Percentiles rank a stretch among this genome's conserved stretches.
phyloP scores from a whole-genome alignment of 1,140 invertebrate genomes.

The Caenorhabditis inopinata region DNA sequence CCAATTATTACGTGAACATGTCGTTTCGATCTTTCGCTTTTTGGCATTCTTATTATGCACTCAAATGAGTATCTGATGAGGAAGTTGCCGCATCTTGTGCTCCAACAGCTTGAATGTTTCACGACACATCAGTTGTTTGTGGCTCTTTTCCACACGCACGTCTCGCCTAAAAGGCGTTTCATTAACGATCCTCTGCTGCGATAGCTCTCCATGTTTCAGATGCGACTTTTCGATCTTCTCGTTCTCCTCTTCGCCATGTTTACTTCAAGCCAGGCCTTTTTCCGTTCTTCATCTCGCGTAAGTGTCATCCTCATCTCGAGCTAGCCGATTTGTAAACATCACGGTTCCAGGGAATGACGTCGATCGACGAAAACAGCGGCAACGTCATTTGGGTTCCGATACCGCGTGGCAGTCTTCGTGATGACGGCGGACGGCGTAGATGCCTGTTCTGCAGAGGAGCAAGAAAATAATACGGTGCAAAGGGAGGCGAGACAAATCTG shows the following conservation, averaged over 20 bases:
- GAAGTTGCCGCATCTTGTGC: neutral
- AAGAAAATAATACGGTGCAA: constrained; percentile 1
- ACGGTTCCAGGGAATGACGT: constrained; percentile 4
- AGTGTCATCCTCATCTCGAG: neutral
- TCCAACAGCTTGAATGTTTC: too few species aligned
- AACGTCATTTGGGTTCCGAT: constrained; percentile 18
- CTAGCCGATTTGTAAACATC: neutral
- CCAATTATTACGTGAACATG: too few species aligned
- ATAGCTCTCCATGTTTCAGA: neutral
- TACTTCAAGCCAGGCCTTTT: neutral
- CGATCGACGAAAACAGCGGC: constrained; percentile 6
- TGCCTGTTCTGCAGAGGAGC: constrained; percentile 5
- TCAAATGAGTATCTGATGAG: neutral
- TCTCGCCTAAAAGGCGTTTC: too few species aligned
- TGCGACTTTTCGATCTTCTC: neutral
- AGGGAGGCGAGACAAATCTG: too few species aligned
- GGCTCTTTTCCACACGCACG: too few species aligned
- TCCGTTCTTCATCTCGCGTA: neutral
- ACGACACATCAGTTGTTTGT: too few species aligned
- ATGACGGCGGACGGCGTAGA: neutral
- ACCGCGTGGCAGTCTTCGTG: neutral
- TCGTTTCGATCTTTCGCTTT: neutral
- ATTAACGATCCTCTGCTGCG: neutral
- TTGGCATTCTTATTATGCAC: neutral
- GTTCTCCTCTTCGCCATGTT: neutral